Base-by-base conservation (phyloP, 2,113 vertebrate species). In the Platanista minor region DNA sequence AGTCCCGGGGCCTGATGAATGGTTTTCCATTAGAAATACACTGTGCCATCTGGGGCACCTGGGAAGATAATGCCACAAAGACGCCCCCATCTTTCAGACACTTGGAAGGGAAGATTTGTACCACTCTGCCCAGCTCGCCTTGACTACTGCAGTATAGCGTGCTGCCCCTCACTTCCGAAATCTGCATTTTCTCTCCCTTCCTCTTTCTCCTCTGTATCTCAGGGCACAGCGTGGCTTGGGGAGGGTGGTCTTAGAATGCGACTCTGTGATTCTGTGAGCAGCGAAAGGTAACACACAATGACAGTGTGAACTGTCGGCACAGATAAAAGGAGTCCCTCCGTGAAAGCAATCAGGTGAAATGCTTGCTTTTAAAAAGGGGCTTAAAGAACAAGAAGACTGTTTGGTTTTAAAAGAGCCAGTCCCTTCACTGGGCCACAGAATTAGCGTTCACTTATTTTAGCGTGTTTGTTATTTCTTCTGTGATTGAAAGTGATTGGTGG, bases 11-110 rank as follows among this genome's bases (percentile, higher is more conserved):
- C 84, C 86, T 97, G 98, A 98, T 87, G 92, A 97, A 78, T 96
- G 96, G 97, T 97, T 98, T 95, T 96, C 84, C 95, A 94, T 97
- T 97, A 98, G 98, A 94, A 81, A 91, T 96, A 97, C 92, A 91
- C 95, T 93, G 95, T 93, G 92, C 97, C 97, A 98, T 97, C 97
- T 95, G 89, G 59, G 97, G 83, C 95, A 98, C 96, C 92, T 90
- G 97, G 94, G 82, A 98, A 97, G 93, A 97, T 94, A 95, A 94
- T 94, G 80, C 97, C 98, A 98, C 4, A 8, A 41, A 95, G 93
- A 97, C 3, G 9, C 84, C 97, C 95, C 97, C 81, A 87, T 87
- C 97, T 86, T 96, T 98, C 96, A 98, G 91, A 96, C 54, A 75
- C 97, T 90, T 23, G 8, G 89, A 82, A 97, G 95, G 96, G 91